Evolutionary conservation across 1,140 invertebrate genomes (phyloP).

Genomic region (Bombus pyrosoma): DNA sequence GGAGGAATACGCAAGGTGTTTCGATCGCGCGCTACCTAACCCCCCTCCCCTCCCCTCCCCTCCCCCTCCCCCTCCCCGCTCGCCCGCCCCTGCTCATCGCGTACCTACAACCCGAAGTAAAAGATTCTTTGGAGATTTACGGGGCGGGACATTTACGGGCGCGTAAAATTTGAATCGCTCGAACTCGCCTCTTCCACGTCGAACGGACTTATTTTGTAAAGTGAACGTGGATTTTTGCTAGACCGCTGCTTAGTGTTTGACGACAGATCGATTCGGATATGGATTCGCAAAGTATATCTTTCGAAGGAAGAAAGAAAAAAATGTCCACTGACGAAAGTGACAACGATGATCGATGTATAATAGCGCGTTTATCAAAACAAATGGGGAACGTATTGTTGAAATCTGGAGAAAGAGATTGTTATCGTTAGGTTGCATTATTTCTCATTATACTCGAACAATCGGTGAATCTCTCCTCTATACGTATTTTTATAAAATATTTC

Average conservation of each 20-base stretch:
- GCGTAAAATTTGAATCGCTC: constrained; percentile 15
- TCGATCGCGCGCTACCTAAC: constrained; percentile 19
- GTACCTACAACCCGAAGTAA: not conserved
- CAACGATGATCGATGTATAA: no score
- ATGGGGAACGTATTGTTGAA: no score
- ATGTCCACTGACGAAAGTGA: no score
- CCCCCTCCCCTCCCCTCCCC: no score
- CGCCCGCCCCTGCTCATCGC: not conserved
- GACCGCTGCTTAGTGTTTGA: rapidly evolving
- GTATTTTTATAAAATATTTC: no score
- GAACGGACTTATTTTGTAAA: not conserved
- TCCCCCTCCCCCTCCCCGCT: rapidly evolving
- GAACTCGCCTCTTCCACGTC: no score
- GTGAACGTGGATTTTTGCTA: not conserved
- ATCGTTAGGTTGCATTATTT: no score
- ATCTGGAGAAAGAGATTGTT: no score
- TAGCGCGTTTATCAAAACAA: no score
- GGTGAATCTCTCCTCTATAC: no score
- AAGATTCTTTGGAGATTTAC: constrained; percentile 26
- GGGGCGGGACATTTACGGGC: constrained; percentile 8
- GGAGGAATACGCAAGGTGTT: constrained; percentile 15
- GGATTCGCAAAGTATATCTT: not conserved
- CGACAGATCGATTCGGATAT: no score
- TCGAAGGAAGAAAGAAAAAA: not conserved
- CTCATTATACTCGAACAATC: no score